Evolutionary conservation across 2,888 invertebrate genomes (phyloP), one percentile per base, ranked within the genome.

Genomic region (Endotricha flammealis): DNA sequence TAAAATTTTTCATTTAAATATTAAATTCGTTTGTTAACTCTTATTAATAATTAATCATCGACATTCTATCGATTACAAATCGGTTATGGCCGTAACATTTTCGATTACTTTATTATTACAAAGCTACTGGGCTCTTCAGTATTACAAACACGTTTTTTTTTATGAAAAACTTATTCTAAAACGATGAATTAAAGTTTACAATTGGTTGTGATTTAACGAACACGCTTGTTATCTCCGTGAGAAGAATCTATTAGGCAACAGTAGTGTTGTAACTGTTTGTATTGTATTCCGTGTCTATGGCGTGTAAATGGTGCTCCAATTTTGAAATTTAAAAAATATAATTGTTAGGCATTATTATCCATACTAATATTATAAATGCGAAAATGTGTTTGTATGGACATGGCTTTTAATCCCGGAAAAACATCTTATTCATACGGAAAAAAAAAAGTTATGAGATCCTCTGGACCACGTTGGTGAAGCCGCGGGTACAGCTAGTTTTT

Each of bases 211-310:
- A 29, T 36, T 32, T 38, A 50, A 44, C 44, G 45, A 43, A 46
- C 58, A 58, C 51, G 60, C 59, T 57, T 60, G 53, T 57, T 56
- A 64, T 59, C 57, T 59, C 68, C 77, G 79, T 79, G 79, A 64
- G 75, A 80, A 76, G 63, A 68, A 64, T 49, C 35, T 50, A 61
- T 75, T 76, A 52, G 50, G 78, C 56, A 79, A 78, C 48, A 23
- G 27, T 40, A 40, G 53, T 80, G 58, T 71, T 62, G 77, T 56
- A 77, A 75, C 56, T 64, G 55, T 64, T 68, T 68, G 67, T 59
- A 61, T 66, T 65, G 61, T 70, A 56, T 50, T 48, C 48, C 39
- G 44, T 71, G 65, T 67, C 60, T 64, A 50, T 58, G 53, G 40
- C 51, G 57, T 55, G 56, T 57, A 50, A 52, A 52, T 49, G 41